Evolutionary conservation across 2,888 invertebrate species (phyloP), one percentile per base, ranked within the genome.

Genomic region (Parnassius apollo): DNA sequence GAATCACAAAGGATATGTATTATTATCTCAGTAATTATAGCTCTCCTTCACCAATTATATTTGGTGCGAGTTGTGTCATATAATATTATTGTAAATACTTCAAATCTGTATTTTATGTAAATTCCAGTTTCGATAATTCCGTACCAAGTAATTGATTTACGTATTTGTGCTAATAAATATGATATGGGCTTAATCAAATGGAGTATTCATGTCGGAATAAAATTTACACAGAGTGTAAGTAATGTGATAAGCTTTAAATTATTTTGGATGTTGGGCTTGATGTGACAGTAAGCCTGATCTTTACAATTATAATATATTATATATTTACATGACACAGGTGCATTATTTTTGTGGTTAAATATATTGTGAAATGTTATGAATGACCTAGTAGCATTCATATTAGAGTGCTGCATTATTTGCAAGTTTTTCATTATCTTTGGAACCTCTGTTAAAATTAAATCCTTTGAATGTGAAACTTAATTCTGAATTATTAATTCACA

Each of bases 201-300:
- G 56, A 53, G 49, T 59, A 61, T 64, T 61, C 62, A 62, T 57
- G 59, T 57, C 70, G 46, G 11, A 68, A 68, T 69, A 69, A 77
- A 75, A 78, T 78, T 79, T 81, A 82, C 80, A 82, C 79, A 62
- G 68, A 71, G 79, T 78, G 83, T 83, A 80, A 80, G 77, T 80
- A 75, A 75, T 82, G 81, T 84, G 81, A 88, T 88, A 85, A 89
- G 88, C 89, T 89, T 90, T 91, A 91, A 91, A 88, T 89, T 89
- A 88, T 90, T 91, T 84, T 86, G 87, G 75, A 82, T 73, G 75
- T 80, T 81, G 71, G 74, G 75, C 77, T 74, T 74, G 69, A 69
- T 73, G 70, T 70, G 67, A 72, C 66, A 55, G 69, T 70, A 72
- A 68, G 76, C 80, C 78, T 74, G n/a, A 13, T 48, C 9, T 57